Evolutionary conservation across 2,113 vertebrate species (phyloP).

Genomic region (Phylloscopus trochilus): DNA sequence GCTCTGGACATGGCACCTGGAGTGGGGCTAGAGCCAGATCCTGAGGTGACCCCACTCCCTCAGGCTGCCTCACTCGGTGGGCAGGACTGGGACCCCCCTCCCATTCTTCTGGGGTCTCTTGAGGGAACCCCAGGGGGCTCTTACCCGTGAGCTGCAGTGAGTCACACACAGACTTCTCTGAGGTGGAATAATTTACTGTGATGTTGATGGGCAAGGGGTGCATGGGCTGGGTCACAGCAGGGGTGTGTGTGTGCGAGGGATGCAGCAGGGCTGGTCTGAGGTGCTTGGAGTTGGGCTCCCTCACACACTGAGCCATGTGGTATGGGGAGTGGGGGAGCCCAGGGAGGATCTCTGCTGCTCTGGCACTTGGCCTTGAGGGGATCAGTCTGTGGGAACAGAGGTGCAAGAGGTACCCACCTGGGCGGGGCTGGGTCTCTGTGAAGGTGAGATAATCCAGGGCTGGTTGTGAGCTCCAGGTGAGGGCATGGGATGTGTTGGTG

Average conservation of each 20-base stretch:
- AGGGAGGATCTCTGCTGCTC: background rate
- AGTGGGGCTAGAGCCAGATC: background rate
- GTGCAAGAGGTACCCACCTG: background rate
- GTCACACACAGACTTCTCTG: background rate
- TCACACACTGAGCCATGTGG: background rate
- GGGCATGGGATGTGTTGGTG: background rate
- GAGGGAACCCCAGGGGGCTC: background rate
- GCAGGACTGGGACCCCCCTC: background rate
- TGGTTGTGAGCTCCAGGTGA: background rate
- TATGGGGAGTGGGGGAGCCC: background rate
- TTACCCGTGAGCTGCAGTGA: background rate
- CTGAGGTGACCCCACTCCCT: accelerated
- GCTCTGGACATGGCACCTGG: background rate
- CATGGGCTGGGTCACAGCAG: background rate
- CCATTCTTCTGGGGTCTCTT: background rate
- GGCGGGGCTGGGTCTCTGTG: background rate
- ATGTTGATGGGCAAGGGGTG: background rate
- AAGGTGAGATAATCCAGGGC: background rate
- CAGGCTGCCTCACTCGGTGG: background rate
- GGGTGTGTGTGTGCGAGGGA: accelerated
- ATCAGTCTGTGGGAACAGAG: background rate
- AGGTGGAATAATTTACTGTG: conserved; percentile 22
- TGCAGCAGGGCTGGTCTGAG: background rate
- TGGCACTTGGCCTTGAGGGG: background rate
- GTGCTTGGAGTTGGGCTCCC: background rate